Evolutionary conservation across 2,113 vertebrate genomes (phyloP), one percentile per base, ranked within the genome.

Genomic region (Nothoprocta perdicaria): DNA sequence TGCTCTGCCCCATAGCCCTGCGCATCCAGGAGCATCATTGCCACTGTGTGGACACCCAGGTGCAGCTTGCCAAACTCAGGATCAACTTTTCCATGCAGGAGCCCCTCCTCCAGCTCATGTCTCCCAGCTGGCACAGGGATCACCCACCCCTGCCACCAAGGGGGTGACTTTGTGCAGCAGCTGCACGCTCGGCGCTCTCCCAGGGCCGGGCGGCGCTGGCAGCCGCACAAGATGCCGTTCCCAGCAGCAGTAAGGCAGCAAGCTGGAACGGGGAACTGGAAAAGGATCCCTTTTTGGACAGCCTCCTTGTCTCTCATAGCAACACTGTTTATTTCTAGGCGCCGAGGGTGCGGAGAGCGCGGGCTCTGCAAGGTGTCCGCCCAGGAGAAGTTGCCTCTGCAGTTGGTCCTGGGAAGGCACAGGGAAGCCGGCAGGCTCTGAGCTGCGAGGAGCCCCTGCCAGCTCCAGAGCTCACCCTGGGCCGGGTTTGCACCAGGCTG

Each of bases 381-480:
- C 1, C 41, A 0, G 1, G 4, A 13, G 40, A 58, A n/a, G 24
- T 1, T 38, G 50, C 19, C 63, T 52, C 3, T 0, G 12, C 0
- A 12, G 46, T 8, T 2, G 55, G 31, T 5, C 3, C 38, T 1
- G 7, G 18, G 31, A 1, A 2, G 1, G 31, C 2, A 46, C 29
- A 23, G 22, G 9, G 15, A 55, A 29, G 52, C 52, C 27, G 52
- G 50, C 7, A 23, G 50, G 23, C 23, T 26, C 11, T 12, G 52
- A 35, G 22, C 45, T 69, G 45, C 9, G 14, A 17, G 0, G 58
- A 41, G 88, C 24, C 75, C 2, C 57, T 14, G 43, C 50, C 68
- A 24, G 43, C 6, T 2, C 35, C 84, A 5, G 71, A 23, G 40
- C 41, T 87, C 58, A 8, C 7, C 57, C 7, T 1, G 1, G 23